Base-by-base conservation (phyloP, 2,797 vertebrate genomes). In the Clarias platycephalus region DNA sequence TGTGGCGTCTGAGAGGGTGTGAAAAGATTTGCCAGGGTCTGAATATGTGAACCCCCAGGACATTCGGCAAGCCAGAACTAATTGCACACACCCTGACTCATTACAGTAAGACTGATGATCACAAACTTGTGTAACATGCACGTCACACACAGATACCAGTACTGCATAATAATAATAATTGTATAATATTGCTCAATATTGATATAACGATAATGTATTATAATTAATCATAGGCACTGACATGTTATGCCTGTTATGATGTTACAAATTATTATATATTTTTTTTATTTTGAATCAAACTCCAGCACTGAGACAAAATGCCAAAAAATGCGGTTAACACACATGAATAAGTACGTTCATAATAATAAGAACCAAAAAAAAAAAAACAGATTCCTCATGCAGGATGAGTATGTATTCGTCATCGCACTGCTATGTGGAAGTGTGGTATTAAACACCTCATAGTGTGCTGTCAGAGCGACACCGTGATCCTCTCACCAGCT, bases 1-100 rank as follows among this genome's bases (percentile, higher is more conserved):
- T 82, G 72, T 68, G 55, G 7, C 66, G 81, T 83, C 63, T 85
- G 84, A 70, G 57, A 44, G 37, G 63, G 84, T 77, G 84, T 86
- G 74, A 70, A 82, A 77, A 37, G 28, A 81, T 71, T 71, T 82
- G 80, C 64, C 80, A 64, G 55, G 64, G 49, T 68, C 71, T 82
- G 37, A 64, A 68, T 57, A 79, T 13, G 1, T 78, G 34, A 60
- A 67, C 63, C 81, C 70, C 24, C 34, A 74, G 81, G 31, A 83
- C 58, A 83, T 12, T 37, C 40, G 58, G 63, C 62, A 78, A 63
- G 67, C 70, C 76, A 78, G 44, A 83, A 86, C 64, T 83, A 79
- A 83, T 70, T 79, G 34, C 37, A 31, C 74, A 83, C 34, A 66
- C 28, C 55, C 62, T 31, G 78, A 66, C n/a, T 55, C 63, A 67